Conservation (phyloP, 1,140 invertebrate species). For the Drosophila navojoa region DNA sequence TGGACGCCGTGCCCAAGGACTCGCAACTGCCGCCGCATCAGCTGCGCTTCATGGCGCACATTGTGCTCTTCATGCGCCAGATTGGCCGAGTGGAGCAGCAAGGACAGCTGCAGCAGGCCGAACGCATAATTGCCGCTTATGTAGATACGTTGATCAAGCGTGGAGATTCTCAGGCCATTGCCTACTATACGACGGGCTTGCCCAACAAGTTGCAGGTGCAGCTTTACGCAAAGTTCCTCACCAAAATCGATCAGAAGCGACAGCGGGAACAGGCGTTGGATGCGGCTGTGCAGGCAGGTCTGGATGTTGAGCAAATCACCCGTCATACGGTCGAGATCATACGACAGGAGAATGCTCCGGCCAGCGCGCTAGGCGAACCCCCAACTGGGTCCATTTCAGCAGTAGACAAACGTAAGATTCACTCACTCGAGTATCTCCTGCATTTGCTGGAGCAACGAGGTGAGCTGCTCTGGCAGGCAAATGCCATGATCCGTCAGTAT, state of each 20-base stretch:
- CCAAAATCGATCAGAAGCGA: slow-evolving; percentile 86
- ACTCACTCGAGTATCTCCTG: slow-evolving; percentile 94
- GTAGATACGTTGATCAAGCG: slow-evolving; percentile 89
- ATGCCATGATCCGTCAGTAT: slow-evolving; percentile 94
- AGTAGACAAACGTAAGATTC: slow-evolving; percentile 86
- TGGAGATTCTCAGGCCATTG: slow-evolving; percentile 91
- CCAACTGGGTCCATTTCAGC: slow-evolving; percentile 57
- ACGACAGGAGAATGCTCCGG: slow-evolving; percentile 85
- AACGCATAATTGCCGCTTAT: slow-evolving; percentile 89
- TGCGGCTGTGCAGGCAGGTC: slow-evolving; percentile 89
- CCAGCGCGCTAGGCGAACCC: slow-evolving; percentile 42
- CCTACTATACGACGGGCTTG: slow-evolving; percentile 92
- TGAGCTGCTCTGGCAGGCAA: slow-evolving; percentile 93
- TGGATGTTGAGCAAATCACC: slow-evolving; percentile 93
- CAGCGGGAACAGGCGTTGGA: slow-evolving; percentile 85
- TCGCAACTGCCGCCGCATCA: slow-evolving; percentile 84
- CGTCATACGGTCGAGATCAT: slow-evolving; percentile 90
- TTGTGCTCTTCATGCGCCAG: slow-evolving; percentile 92
- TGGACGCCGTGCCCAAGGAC: slow-evolving; percentile 74
- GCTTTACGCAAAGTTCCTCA: slow-evolving; percentile 92
- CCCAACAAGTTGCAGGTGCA: slow-evolving; percentile 88
- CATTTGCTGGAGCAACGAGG: slow-evolving; percentile 91
- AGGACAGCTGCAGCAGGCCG: slow-evolving; percentile 87
- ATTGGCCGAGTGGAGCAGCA: slow-evolving; percentile 88
- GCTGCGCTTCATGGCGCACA: slow-evolving; percentile 91